These are phyloP conservation scores for Panthera leo DNA, from an alignment of 2,113 vertebrate species.

Conservation along the genomic window DNA sequence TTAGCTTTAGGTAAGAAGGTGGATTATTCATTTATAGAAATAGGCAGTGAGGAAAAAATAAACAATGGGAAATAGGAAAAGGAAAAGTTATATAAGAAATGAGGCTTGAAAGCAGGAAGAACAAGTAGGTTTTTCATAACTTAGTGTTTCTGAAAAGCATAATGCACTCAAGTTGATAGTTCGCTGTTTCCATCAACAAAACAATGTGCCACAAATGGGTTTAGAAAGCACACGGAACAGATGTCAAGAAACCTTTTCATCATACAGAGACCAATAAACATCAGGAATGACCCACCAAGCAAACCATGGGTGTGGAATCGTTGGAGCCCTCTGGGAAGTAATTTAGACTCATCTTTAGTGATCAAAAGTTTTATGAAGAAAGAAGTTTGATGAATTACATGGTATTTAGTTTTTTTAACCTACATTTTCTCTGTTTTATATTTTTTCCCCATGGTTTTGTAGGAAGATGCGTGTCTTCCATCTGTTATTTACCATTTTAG, in stretches of 20 bases:
- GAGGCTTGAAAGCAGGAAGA: background rate
- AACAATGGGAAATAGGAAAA: background rate
- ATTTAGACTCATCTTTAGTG: conserved; percentile 51
- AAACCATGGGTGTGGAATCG: background rate
- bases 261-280: conserved; percentile 62
- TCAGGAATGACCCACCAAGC: conserved; percentile 28
- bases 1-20: background rate
- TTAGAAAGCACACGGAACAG: conserved; percentile 46
- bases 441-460: background rate
- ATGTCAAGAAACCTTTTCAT: conserved; percentile 64
- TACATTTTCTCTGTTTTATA: conserved; percentile 46
- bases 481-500: conserved; percentile 52
- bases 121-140: conserved; percentile 10
- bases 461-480: conserved; percentile 4
- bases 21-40: background rate
- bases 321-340: conserved; percentile 22
- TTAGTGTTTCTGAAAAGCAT: background rate
- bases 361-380: conserved; percentile 39
- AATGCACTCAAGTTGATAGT: background rate
- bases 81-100: background rate
- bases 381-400: conserved; percentile 41
- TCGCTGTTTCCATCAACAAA: conserved; percentile 40
- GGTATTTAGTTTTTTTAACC: conserved; percentile 32
- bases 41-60: background rate
- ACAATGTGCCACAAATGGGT: conserved; percentile 60